Evolutionary conservation across 2,113 vertebrate genomes (phyloP), one percentile per base, ranked within the genome.

Genomic region (Nycticebus coucang): DNA sequence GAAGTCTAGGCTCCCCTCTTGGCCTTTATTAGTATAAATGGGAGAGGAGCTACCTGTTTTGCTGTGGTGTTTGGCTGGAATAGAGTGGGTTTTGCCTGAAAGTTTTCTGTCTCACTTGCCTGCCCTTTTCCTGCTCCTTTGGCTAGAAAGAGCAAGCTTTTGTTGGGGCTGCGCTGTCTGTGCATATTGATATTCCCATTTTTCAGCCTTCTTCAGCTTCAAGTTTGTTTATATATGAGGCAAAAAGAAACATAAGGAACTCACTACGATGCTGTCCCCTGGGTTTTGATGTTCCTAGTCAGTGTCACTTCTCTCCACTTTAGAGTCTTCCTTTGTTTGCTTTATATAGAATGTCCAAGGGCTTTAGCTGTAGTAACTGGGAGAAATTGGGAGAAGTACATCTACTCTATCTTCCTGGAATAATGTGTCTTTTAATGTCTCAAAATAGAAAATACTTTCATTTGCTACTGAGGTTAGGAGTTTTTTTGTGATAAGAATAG

Each of bases 371-470:
- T 90, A 80, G 5, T n/a, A 80, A 90, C 28, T 62, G 21, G 33
- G 77, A 45, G 24, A 4, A 91, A 90, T 74, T 89, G 60, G 26
- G 50, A 86, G 93, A 94, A 69, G 13, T 50, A 66, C n/a, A 53
- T 95, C 9, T 85, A 64, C 3, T 62, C 7, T 7, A 6, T 89
- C 41, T 93, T 93, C 24, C 50, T 92, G 21, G 45, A 88, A 89
- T 88, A 92, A 89, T 72, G 19, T 77, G 15, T 89, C 75, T 90
- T 92, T 91, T 77, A 94, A 55, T 88, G 9, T 79, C 33, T 96
- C 19, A 92, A 92, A 92, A 71, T 83, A 59, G 57, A 59, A 59
- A 85, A 78, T 18, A 89, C 30, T 95, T 96, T 93, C 80, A 91
- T 75, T 87, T 95, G 64, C 41, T 96, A 19, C 28, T 83, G 53